Evolutionary conservation across 2,113 vertebrate genomes (phyloP).

Genomic region (Bungarus multicinctus): DNA sequence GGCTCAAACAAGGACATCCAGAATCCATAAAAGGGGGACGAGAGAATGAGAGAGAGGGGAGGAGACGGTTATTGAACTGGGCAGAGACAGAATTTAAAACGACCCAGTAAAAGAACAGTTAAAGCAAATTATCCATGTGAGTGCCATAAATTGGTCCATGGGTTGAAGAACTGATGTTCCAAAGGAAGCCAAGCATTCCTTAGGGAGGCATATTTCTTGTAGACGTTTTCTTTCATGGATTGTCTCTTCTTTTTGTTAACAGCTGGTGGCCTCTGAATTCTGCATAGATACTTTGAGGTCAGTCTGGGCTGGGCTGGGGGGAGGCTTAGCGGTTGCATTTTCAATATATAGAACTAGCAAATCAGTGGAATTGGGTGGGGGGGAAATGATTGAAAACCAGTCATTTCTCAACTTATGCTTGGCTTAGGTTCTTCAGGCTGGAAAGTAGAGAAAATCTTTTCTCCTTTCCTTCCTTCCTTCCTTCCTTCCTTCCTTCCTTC

Average conservation of each 20-base stretch:
- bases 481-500: no score
- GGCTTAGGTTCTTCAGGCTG: not conserved
- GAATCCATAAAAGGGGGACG: not conserved
- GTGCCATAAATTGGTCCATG: not conserved
- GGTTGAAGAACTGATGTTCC: not conserved
- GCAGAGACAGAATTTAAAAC: not conserved
- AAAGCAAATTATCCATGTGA: not conserved
- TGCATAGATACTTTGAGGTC: not conserved
- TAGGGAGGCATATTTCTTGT: not conserved
- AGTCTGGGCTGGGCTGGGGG: fast-evolving
- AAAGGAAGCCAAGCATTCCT: not conserved
- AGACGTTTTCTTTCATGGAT: not conserved
- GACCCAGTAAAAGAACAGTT: not conserved
- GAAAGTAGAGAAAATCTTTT: not conserved
- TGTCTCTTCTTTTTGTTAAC: not conserved
- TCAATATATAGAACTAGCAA: not conserved
- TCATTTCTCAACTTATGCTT: not conserved
- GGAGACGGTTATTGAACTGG: not conserved
- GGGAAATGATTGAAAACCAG: not conserved
- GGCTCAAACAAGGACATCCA: not conserved
- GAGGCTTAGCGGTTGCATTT: not conserved
- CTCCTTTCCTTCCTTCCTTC: not conserved
- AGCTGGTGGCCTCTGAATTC: not conserved
- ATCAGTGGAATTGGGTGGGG: not conserved
- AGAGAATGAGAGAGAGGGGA: not conserved